Evolutionary conservation across 2,888 invertebrate genomes (phyloP), one percentile per base, ranked within the genome.

Genomic region (Phania funesta): DNA sequence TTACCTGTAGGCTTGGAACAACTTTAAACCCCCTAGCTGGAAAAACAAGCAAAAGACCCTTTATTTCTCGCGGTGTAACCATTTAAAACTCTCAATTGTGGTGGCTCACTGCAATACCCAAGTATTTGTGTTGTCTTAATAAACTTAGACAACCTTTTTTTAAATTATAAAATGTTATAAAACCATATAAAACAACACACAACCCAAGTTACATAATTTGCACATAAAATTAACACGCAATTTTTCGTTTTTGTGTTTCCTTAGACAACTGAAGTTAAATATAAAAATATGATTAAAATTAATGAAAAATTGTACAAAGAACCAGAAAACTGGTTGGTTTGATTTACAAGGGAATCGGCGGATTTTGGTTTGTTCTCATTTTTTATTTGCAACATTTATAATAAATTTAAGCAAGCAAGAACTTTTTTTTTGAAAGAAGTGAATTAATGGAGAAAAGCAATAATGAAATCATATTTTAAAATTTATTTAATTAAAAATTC

Each of bases 221-320:
- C 80, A 76, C 60, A 78, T 64, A 46, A 78, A 56, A 38, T 71
- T 32, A 82, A 32, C 82, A 82, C 82, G 82, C 82, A 82, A 82
- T 65, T 68, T 73, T 58, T 71, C 38, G 1, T 2, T 54, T 58
- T 46, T 38, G 56, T 9, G 24, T 44, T 22, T 48, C 32, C 18
- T 50, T 35, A 76, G 60, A 68, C 76, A 64, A 26, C 41, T 64
- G 20, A 73, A 71, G 56, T 71, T 71, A 78, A 64, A 79, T 24
- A 79, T 24, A 71, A 56, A 71, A 71, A 41, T 50, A 38, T 71
- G 56, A 71, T 78, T 71, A 65, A 70, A 70, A 64, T 79, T 65
- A 79, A 65, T 73, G 58, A 60, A 79, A 60, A 65, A 52, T 52
- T 65, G 78, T 65, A 48, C 50, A 78, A 58, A 65, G 71, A 65